Conservation (phyloP, 2,797 vertebrate species). For the Malacoraja senta region DNA sequence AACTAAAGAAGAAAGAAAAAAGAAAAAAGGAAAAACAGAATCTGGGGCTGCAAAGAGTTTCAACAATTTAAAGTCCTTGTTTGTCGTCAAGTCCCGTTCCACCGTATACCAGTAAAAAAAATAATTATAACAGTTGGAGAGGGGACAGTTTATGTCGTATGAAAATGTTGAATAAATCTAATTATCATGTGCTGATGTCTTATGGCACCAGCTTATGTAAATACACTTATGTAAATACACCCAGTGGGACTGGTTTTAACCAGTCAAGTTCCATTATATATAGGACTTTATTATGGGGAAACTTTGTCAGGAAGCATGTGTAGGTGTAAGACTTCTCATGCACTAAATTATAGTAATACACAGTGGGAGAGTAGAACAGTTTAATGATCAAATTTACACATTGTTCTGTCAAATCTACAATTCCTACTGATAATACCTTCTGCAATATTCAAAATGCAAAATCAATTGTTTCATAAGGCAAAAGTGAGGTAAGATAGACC, state of each 20-base stretch:
- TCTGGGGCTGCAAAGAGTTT: too few relatives aligned
- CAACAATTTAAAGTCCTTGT: too few relatives aligned
- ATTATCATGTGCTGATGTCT: background rate
- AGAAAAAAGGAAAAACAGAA: too few relatives aligned
- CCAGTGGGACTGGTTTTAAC: background rate
- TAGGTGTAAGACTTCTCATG: background rate
- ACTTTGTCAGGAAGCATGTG: background rate
- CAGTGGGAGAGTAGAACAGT: background rate
- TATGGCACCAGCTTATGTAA: background rate
- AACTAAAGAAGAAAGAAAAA: too few relatives aligned
- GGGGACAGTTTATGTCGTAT: too few relatives aligned
- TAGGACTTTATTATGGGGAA: background rate
- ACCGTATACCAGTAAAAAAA: too few relatives aligned
- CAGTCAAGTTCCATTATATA: background rate
- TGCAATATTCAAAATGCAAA: background rate
- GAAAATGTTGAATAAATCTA: too few relatives aligned
- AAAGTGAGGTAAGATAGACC: too few relatives aligned
- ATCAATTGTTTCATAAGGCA: background rate
- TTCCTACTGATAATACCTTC: background rate
- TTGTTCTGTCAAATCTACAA: background rate
- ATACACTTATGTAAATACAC: background rate
- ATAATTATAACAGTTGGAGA: too few relatives aligned
- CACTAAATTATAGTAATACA: background rate
- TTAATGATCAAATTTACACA: background rate
- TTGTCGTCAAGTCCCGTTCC: too few relatives aligned